Percentiles rank a stretch among this genome's conserved stretches.
Conservation (phyloP, 2,113 vertebrate species). For the Tympanuchus pallidicinctus region DNA sequence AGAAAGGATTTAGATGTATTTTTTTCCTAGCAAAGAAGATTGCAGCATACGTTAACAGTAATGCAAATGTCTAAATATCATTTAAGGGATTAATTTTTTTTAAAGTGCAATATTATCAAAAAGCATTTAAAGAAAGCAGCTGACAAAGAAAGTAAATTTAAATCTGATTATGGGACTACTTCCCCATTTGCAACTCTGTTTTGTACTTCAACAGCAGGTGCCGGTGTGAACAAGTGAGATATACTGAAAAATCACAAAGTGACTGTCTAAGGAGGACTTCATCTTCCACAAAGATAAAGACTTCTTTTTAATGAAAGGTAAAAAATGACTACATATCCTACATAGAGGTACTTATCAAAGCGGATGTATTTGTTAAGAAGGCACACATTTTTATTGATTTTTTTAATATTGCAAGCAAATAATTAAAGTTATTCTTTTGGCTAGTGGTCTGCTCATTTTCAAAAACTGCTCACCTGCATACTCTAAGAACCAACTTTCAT, state of each 20-base stretch:
- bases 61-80: background rate
- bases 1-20: background rate
- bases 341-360: background rate
- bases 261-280: background rate
- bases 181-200: background rate
- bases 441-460: background rate
- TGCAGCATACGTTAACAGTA: background rate
- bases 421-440: slow-evolving; percentile 13
- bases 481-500: background rate
- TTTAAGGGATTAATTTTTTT: background rate
- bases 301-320: background rate
- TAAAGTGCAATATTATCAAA: background rate
- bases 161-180: background rate
- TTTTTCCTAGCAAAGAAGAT: background rate
- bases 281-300: background rate
- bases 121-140: background rate
- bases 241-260: background rate
- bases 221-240: background rate
- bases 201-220: background rate
- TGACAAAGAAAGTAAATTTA: background rate
- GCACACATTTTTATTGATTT: background rate
- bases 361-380: background rate
- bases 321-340: background rate
- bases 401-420: slow-evolving; percentile 16
- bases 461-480: slow-evolving; percentile 9